A percentile compares a stretch with the other conserved stretches of the same genome.
phyloP scores from a whole-genome alignment of 2,888 invertebrate species.

The Drosophila kuntzei region DNA sequence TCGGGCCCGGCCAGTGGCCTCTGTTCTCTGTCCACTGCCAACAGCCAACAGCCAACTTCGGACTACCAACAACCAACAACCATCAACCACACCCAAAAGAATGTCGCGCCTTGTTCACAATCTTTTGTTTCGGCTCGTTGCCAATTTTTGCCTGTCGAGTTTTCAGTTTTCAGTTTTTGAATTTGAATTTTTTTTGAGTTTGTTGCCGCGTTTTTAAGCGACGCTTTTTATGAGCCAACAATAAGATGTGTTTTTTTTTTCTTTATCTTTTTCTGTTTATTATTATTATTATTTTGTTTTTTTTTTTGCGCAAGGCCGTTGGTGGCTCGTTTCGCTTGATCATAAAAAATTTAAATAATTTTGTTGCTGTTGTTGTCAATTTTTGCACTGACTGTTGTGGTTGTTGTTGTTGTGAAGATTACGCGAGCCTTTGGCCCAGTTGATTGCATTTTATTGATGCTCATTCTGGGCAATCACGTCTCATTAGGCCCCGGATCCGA shows the following conservation, averaged over 20 bases:
- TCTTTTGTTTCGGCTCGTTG: slow-evolving; percentile 50
- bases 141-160: slow-evolving; percentile 29
- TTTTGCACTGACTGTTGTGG: slow-evolving; percentile 1
- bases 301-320: slow-evolving; percentile 56
- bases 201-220: slow-evolving; percentile 42
- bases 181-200: slow-evolving; percentile 18
- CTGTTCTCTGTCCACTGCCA: slow-evolving; percentile 3
- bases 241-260: slow-evolving; percentile 36
- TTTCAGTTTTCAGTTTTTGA: slow-evolving; percentile 20
- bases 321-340: slow-evolving; percentile 50
- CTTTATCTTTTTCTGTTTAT: slow-evolving; percentile 4
- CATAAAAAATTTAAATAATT: slow-evolving; percentile 39
- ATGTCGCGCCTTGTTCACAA: slow-evolving; percentile 46
- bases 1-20: slow-evolving; percentile 25
- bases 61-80: slow-evolving; percentile 24
- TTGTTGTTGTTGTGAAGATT: slow-evolving; percentile 27
- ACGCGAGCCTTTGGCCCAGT: slow-evolving; percentile 55
- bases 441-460: slow-evolving; percentile 46
- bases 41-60: background rate
- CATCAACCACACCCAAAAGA: slow-evolving; percentile 53
- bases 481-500: slow-evolving; percentile 31
- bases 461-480: slow-evolving; percentile 38
- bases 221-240: slow-evolving; percentile 52
- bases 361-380: slow-evolving; percentile 15
- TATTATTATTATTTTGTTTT: slow-evolving; percentile 9